Evolutionary conservation across 2,113 vertebrate species (phyloP).

Genomic region (Irena cyanogastra): DNA sequence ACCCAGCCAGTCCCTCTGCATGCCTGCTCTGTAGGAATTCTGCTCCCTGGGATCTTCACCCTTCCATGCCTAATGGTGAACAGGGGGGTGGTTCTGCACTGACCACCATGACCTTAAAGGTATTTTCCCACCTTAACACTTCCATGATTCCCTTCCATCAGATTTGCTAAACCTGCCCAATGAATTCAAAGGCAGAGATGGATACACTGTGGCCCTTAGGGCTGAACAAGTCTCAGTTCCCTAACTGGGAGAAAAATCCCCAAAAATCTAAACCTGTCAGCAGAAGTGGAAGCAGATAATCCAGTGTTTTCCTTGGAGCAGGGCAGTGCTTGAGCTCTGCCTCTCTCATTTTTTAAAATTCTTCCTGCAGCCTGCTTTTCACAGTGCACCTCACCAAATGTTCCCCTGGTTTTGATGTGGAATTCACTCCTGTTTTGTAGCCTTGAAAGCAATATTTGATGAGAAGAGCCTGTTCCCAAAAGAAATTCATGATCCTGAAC

Average conservation of each 20-base stretch:
- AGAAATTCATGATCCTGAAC: slow-evolving; percentile 71
- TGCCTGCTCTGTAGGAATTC: neutral
- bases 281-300: neutral
- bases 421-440: slow-evolving; percentile 56
- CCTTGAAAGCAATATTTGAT: slow-evolving; percentile 74
- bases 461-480: slow-evolving; percentile 76
- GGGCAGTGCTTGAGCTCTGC: neutral
- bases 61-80: neutral
- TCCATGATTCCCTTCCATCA: neutral
- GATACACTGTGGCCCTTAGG: rapidly evolving
- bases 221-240: neutral
- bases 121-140: neutral
- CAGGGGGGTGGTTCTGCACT: rapidly evolving
- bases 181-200: neutral
- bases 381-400: neutral
- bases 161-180: neutral
- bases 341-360: neutral
- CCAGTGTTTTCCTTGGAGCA: neutral
- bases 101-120: neutral
- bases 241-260: neutral
- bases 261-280: neutral
- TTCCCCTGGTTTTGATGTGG: slow-evolving; percentile 33
- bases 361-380: neutral
- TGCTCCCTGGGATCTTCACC: neutral
- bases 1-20: neutral